Conservation (phyloP, 1,140 invertebrate species). For the Drosophila seguyi region DNA sequence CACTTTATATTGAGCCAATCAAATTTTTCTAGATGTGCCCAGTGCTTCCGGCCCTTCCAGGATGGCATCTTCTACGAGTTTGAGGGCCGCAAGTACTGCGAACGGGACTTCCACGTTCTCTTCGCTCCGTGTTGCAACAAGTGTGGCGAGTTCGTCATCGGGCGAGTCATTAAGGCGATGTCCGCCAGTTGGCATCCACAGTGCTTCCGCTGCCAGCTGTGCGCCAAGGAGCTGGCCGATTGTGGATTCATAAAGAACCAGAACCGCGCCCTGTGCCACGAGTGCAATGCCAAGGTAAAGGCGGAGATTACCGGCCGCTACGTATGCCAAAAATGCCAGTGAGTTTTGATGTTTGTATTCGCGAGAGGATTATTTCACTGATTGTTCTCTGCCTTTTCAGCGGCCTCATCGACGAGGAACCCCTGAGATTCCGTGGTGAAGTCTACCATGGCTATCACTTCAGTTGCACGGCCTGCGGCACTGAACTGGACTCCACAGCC, state of each 20-base stretch:
- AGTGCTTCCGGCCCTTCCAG: constrained; percentile 99
- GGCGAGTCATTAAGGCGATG: constrained; percentile 99
- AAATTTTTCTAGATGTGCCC: constrained; percentile 92
- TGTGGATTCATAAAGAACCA: constrained; percentile 98
- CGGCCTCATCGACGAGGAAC: constrained; percentile 98
- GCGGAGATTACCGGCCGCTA: constrained; percentile 98
- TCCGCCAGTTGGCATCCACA: constrained; percentile 99
- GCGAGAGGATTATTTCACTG: not conserved
- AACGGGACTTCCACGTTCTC: constrained; percentile 99
- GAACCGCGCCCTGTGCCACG: constrained; percentile 96
- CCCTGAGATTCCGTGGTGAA: constrained; percentile 97
- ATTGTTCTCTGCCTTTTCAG: constrained; percentile 85
- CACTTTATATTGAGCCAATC: not conserved
- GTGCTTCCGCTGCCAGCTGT: constrained; percentile 98
- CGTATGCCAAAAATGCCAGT: constrained; percentile 99
- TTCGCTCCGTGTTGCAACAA: constrained; percentile 99
- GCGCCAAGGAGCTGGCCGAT: constrained; percentile 96
- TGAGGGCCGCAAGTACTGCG: constrained; percentile 99
- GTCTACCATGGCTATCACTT: constrained; percentile 99
- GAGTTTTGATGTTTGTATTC: constrained; percentile 84
- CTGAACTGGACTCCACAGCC: constrained; percentile 95
- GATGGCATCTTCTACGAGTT: constrained; percentile 99
- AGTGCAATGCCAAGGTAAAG: constrained; percentile 98
- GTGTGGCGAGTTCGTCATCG: constrained; percentile 98
- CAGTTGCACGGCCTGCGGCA: constrained; percentile 96